Evolutionary conservation across 2,888 invertebrate species (phyloP).

Genomic region (Lasioglossum figueresi): DNA sequence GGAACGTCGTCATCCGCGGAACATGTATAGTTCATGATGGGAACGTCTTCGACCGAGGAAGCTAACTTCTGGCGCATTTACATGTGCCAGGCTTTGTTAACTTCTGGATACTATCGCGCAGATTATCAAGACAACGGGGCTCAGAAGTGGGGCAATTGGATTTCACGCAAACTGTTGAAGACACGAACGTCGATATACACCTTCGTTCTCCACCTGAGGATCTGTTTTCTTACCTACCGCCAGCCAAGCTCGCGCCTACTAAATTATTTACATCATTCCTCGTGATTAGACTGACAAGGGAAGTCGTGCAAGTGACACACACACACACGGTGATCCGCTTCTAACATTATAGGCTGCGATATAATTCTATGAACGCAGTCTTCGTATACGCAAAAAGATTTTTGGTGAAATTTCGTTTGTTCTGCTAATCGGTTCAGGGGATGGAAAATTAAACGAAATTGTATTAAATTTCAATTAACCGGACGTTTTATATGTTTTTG

Average conservation of each 20-base stretch:
- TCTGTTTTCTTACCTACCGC: neutral
- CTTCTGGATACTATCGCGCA: neutral
- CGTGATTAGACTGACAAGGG: neutral
- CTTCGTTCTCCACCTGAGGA: neutral
- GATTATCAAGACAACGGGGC: conserved; percentile 27
- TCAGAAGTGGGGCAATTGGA: conserved; percentile 35
- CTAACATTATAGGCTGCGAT: neutral
- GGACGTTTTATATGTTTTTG: neutral
- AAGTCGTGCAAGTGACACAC: neutral
- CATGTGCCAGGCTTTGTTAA: conserved; percentile 23
- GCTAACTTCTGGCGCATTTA: conserved; percentile 31
- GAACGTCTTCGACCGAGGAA: neutral
- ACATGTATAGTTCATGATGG: neutral
- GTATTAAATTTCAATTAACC: neutral
- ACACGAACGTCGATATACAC: conserved; percentile 29
- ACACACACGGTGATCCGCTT: neutral
- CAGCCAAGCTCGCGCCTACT: neutral
- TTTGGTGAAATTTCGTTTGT: neutral
- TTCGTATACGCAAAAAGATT: neutral
- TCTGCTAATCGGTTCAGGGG: neutral
- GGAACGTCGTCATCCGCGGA: neutral
- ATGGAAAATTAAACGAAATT: neutral
- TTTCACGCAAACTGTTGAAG: conserved; percentile 21
- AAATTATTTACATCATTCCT: neutral
- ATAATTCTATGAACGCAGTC: neutral